Evolutionary conservation across 2,797 vertebrate species (phyloP).

Genomic region (Anguilla anguilla): DNA sequence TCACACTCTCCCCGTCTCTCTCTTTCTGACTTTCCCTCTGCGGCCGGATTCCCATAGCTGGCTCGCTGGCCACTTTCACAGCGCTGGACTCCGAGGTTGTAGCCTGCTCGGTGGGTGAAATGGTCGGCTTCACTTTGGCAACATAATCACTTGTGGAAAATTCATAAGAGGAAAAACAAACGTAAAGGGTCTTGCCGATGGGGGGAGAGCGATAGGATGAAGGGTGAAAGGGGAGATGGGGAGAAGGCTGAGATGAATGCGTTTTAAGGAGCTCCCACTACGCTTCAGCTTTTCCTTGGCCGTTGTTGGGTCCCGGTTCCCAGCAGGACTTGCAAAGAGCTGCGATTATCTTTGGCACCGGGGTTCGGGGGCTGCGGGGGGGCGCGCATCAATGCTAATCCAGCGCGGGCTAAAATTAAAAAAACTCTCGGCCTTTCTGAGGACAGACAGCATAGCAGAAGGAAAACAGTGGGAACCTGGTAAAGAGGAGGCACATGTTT

Average conservation of each 20-base stretch:
- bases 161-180: not conserved
- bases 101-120: not conserved
- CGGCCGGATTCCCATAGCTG: not conserved
- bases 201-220: not conserved
- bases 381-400: not conserved
- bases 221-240: not conserved
- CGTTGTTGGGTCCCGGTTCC: not conserved
- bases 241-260: not conserved
- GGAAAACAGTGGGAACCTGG: not conserved
- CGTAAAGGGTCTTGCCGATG: not conserved
- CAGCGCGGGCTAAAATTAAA: not conserved
- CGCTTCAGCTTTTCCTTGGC: not conserved
- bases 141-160: not conserved
- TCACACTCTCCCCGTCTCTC: not conserved
- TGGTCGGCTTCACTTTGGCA: not conserved
- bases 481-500: not conserved
- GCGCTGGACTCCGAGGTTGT: not conserved
- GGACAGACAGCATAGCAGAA: not conserved
- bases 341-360: not conserved
- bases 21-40: not conserved
- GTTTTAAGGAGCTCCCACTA: not conserved
- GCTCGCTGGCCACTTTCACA: not conserved
- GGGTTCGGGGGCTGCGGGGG: not conserved
- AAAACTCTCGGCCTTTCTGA: not conserved
- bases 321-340: constrained; percentile 3